Percentiles rank a stretch among this genome's conserved stretches.
These are phyloP conservation scores for Lepidochrysops patricia DNA, from an alignment of 2,888 invertebrate genomes.

Conservation along the genomic window DNA sequence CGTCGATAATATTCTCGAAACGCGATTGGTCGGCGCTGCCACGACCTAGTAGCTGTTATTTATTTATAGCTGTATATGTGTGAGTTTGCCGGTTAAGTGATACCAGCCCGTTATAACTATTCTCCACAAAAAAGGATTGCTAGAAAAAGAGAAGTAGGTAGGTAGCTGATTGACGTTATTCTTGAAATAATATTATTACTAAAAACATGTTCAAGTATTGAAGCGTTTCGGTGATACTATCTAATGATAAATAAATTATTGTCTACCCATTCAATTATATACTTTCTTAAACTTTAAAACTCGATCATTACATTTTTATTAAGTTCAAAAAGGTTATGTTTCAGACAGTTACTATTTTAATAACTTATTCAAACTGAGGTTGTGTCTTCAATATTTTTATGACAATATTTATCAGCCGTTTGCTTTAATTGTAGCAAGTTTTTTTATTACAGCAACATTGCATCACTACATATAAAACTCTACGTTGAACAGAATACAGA, in stretches of 20 bases:
- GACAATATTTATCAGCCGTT: no score
- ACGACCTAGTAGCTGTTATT: slow-evolving; percentile 57
- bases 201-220: not conserved
- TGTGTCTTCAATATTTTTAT: no score
- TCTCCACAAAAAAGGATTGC: not conserved
- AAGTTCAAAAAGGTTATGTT: no score
- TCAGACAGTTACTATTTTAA: no score
- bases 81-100: slow-evolving; percentile 43
- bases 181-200: not conserved
- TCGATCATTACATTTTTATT: no score
- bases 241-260: not conserved
- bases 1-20: slow-evolving; percentile 59
- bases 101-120: slow-evolving; percentile 26
- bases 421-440: not conserved
- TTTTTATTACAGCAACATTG: not conserved
- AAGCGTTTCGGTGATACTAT: not conserved
- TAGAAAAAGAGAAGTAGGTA: not conserved
- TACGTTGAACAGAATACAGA: not conserved
- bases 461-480: not conserved
- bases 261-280: no score
- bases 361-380: no score
- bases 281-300: no score
- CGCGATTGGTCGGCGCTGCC: slow-evolving; percentile 53
- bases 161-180: not conserved
- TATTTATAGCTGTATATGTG: slow-evolving; percentile 48